Evolutionary conservation across 2,888 invertebrate genomes (phyloP).

Genomic region (Sesia apiformis): DNA sequence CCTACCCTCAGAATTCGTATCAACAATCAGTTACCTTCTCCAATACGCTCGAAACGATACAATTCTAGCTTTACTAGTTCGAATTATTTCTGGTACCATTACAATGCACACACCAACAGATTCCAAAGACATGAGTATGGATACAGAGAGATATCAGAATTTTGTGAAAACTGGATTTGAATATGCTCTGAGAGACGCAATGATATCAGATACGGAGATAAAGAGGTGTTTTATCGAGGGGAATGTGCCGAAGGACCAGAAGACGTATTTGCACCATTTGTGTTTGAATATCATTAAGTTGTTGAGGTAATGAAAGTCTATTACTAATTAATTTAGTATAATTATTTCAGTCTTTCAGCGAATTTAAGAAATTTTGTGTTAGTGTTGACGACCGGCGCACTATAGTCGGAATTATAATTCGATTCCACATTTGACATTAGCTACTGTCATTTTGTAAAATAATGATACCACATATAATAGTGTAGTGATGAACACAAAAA

Average conservation of each 20-base stretch:
- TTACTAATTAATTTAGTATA: no score
- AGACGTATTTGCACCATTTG: slow-evolving; percentile 56
- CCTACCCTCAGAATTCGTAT: slow-evolving; percentile 76
- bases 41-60: slow-evolving; percentile 74
- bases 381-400: no score
- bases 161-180: slow-evolving; percentile 55
- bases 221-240: slow-evolving; percentile 48
- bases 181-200: slow-evolving; percentile 50
- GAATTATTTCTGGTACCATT: slow-evolving; percentile 77
- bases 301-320: slow-evolving; percentile 33
- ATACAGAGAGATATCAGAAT: slow-evolving; percentile 52
- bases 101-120: slow-evolving; percentile 57
- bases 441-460: no score
- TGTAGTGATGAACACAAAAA: no score
- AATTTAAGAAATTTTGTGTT: no score
- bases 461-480: no score
- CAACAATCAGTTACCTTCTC: slow-evolving; percentile 75
- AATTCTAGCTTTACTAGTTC: slow-evolving; percentile 76
- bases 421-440: no score
- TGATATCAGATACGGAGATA: slow-evolving; percentile 47
- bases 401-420: no score
- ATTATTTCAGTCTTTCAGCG: no score
- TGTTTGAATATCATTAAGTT: slow-evolving; percentile 58
- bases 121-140: slow-evolving; percentile 38
- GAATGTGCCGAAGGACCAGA: slow-evolving; percentile 37